phyloP scores from a whole-genome alignment of 2,888 invertebrate genomes.

The Teleiodes luculella region DNA sequence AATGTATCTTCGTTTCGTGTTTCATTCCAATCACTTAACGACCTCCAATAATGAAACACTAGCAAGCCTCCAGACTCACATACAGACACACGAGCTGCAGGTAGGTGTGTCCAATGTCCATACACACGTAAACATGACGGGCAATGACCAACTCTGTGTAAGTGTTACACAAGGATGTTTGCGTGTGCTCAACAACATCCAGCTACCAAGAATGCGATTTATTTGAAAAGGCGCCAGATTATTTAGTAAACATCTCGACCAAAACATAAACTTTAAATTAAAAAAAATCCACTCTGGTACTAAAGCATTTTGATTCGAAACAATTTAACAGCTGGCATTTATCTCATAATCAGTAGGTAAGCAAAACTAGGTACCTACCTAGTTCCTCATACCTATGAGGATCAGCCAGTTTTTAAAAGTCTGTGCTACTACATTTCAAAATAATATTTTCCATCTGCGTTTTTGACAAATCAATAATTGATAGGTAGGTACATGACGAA shows the following conservation, averaged over 20 bases:
- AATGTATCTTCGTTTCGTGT: slow-evolving; percentile 37
- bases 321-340: slow-evolving; percentile 2
- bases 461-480: no score
- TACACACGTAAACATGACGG: slow-evolving; percentile 49
- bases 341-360: slow-evolving; percentile 8
- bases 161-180: slow-evolving; percentile 39
- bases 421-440: no score
- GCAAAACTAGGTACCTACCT: slow-evolving; percentile 22
- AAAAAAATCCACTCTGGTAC: neutral
- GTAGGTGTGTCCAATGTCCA: slow-evolving; percentile 64
- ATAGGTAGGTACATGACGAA: slow-evolving; percentile 26
- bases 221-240: slow-evolving; percentile 60
- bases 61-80: slow-evolving; percentile 42
- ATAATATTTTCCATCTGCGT: no score
- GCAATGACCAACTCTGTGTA: slow-evolving; percentile 43
- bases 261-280: no score
- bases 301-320: slow-evolving; percentile 17
- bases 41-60: slow-evolving; percentile 56
- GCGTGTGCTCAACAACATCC: slow-evolving; percentile 30
- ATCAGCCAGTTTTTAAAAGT: slow-evolving; percentile 45
- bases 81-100: slow-evolving; percentile 27
- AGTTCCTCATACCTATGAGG: slow-evolving; percentile 41
- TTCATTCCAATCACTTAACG: slow-evolving; percentile 59
- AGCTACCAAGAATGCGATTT: slow-evolving; percentile 55
- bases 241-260: slow-evolving; percentile 47